Percentiles rank a stretch among this genome's conserved stretches.
Evolutionary conservation across 1,140 invertebrate genomes (phyloP).

Genomic region (Ceratoteleas bidentatus): DNA sequence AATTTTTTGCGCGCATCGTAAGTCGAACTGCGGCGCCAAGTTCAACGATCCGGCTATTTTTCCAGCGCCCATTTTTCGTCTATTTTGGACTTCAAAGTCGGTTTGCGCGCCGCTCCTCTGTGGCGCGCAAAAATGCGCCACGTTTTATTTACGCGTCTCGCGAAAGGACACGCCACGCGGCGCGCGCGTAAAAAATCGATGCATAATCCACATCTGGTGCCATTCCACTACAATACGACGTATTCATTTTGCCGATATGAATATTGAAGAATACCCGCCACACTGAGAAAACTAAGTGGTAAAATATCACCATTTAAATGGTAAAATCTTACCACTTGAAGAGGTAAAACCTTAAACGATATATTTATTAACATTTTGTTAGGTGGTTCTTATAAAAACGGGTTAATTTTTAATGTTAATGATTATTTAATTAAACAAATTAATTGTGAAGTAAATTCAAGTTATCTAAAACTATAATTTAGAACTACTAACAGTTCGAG

Average conservation of each 20-base stretch:
- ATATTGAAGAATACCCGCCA: too few species aligned
- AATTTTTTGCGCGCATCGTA: slow-evolving; percentile 9
- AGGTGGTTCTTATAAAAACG: too few species aligned
- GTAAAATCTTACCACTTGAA: too few species aligned
- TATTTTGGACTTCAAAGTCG: slow-evolving; percentile 75
- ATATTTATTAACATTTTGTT: too few species aligned
- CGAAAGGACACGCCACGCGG: slow-evolving; percentile 11
- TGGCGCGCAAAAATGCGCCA: slow-evolving; percentile 24
- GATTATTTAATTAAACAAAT: too few species aligned
- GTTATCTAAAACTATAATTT: too few species aligned
- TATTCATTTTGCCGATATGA: slow-evolving; percentile 17
- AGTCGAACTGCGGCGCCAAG: slow-evolving; percentile 27
- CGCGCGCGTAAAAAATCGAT: slow-evolving; percentile 28
- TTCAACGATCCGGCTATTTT: slow-evolving; percentile 71
- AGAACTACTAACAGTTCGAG: too few species aligned
- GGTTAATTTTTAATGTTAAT: too few species aligned
- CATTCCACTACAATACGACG: neutral
- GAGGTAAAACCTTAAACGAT: too few species aligned
- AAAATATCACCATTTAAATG: too few species aligned
- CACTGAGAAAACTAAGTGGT: too few species aligned
- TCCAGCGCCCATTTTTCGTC: slow-evolving; percentile 68
- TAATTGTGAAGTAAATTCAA: too few species aligned
- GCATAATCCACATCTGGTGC: slow-evolving; percentile 26
- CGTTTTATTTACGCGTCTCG: slow-evolving; percentile 25
- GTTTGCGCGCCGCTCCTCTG: slow-evolving; percentile 6